Base-by-base conservation (phyloP, 1,140 invertebrate species). In the Stegodyphus dumicola region DNA sequence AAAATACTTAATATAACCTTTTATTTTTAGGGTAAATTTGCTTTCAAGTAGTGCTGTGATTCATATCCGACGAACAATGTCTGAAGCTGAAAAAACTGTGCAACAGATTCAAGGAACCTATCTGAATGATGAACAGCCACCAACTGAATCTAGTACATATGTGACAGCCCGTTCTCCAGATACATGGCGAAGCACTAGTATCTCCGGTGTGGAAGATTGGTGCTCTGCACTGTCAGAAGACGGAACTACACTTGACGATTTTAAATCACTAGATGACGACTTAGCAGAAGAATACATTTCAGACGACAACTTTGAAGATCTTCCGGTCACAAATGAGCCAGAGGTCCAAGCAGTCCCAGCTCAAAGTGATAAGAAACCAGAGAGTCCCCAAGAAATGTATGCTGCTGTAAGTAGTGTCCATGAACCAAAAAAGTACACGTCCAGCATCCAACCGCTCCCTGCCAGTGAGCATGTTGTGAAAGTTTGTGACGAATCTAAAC, bases 121-220 rank as follows among this genome's bases (percentile, higher is more conserved):
- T 17, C 78, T 86, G n/a, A 73, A 49, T 18, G 84, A 86, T 11
- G 84, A 86, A 13, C 15, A n/a, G 48, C 54, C 66, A 5, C 18
- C 75, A 9, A 73, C 67, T 11, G 73, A 76, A 51, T 70, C 75
- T 11, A 56, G 33, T 9, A 54, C 83, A 7, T 86, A 77, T 49
- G 76, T 77, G 1, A 78, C 84, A 10, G 84, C 84, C 10, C 53
- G 75, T 3, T 86, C 84, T 48, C 81, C 81, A 5, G 81, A 85
- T 10, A 85, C 81, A 11, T 86, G 84, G 84, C 49, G 56, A 66
- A 86, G 84, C 11, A 86, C 84, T 2, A 86, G 84, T 60, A 86
- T 86, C n/a, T 86, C 84, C 13, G 84, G 84, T 0, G 66, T 86
- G 6, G 84, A 86, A 10, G 84, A 86, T n/a, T 86, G 84, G 84